Base-by-base conservation (phyloP, 2,113 vertebrate genomes). In the Oophaga pumilio region DNA sequence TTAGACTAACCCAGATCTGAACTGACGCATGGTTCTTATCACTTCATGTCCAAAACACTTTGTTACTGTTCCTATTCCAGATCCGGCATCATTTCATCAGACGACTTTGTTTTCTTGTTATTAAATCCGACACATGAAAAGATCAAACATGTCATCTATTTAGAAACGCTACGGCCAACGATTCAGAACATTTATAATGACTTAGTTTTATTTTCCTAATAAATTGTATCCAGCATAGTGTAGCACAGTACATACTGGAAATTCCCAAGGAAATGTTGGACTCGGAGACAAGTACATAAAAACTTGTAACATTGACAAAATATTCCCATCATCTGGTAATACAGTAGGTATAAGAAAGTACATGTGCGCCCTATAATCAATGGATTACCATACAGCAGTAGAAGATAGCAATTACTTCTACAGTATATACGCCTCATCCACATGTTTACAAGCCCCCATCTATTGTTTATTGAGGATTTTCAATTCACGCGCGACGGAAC, bases 1-100 rank as follows among this genome's bases (percentile, higher is more conserved):
- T 66, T 82, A 82, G 50, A 82, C 80, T 52, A 82, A 82, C 80
- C 80, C 56, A 82, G 43, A 82, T 82, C 33, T 82, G 43, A 82
- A 82, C 80, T 52, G 62, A 82, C 80, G 24, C 33, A 17, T n/a
- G 10, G 60, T 24, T 22, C 60, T 66, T 66, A 82, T 82, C 80
- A 66, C 62, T 82, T 82, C 60, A 82, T 82, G 80, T 82, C 80
- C 20, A 8, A 66, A 24, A 49, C 80, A 66, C 60, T 68, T 68
- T 68, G 80, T 68, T 82, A 52, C 33, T 50, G 22, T 20, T 68
- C 24, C 33, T 66, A 26, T 82, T 52, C 11, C 33, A 33, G 12
- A 64, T 82, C 22, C 33, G 66, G 6, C 13, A 49, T 22, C 5
- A 20, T 24, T 66, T 82, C 60, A 5, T 66, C 60, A 50, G 52